A percentile compares a stretch with the other conserved stretches of the same genome.
Evolutionary conservation across 2,888 invertebrate genomes (phyloP).

Genomic region (Lumbricus terrestris): DNA sequence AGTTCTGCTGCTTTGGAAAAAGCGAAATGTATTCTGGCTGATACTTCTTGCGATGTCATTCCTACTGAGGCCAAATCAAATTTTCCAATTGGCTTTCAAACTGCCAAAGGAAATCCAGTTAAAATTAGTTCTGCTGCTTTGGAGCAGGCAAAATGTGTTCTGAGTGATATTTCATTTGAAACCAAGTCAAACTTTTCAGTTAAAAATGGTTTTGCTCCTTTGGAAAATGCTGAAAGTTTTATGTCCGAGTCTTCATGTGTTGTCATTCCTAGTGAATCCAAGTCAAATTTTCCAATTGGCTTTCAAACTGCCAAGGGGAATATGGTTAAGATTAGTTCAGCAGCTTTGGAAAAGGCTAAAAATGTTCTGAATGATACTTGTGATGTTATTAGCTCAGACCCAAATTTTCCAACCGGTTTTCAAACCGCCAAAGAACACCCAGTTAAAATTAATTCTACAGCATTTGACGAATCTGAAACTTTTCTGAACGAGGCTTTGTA

Average conservation of each 20-base stretch:
- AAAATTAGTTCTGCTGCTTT: neutral
- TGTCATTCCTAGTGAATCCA: neutral
- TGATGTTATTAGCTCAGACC: neutral
- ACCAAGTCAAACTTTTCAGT: neutral
- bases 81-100: neutral
- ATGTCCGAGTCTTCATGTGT: too few species aligned
- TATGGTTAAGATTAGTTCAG: neutral
- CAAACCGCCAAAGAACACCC: neutral
- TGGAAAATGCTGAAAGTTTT: too few species aligned
- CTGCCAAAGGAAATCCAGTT: neutral
- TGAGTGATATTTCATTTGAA: neutral
- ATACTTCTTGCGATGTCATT: neutral
- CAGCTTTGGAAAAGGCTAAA: neutral
- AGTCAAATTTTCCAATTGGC: neutral
- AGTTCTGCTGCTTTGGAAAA: neutral
- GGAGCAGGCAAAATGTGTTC: neutral
- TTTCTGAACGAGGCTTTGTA: neutral
- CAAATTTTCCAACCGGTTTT: neutral
- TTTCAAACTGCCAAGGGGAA: conserved; percentile 4
- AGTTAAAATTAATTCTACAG: neutral
- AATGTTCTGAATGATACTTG: neutral
- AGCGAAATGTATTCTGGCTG: neutral
- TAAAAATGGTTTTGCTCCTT: too few species aligned
- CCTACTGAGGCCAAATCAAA: neutral
- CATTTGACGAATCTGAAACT: neutral